Conservation (phyloP, 2,113 vertebrate genomes). For the Pygoscelis adeliae region DNA sequence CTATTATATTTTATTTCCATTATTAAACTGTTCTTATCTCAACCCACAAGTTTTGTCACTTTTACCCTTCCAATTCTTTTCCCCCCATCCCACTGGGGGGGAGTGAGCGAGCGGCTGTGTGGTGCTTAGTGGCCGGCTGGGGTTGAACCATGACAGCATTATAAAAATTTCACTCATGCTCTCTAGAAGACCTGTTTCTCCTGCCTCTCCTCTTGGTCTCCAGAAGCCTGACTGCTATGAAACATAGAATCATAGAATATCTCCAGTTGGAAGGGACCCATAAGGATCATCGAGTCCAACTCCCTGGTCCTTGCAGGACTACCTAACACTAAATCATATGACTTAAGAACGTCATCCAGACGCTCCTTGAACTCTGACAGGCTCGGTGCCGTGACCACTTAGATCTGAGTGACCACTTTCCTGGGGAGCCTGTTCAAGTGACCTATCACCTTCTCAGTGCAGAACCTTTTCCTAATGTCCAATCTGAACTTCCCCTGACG, state of each 20-base stretch:
- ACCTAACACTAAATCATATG: background rate
- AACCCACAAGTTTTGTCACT: too few species aligned
- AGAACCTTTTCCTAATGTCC: background rate
- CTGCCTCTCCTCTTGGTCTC: background rate
- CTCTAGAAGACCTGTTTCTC: background rate
- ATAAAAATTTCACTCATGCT: background rate
- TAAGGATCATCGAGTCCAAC: background rate
- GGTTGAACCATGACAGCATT: background rate
- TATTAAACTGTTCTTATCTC: too few species aligned
- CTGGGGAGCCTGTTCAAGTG: background rate
- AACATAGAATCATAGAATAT: background rate
- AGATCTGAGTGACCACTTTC: too few species aligned
- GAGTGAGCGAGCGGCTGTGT: background rate
- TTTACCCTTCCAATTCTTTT: background rate
- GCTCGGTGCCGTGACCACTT: background rate
- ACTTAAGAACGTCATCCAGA: background rate
- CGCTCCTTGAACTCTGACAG: background rate
- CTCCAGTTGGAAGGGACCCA: background rate
- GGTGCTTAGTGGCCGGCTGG: background rate
- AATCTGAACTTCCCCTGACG: background rate
- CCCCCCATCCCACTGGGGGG: accelerated
- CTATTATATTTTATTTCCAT: too few species aligned
- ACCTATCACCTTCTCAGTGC: background rate
- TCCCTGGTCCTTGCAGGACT: background rate
- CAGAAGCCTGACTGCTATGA: background rate